Evolutionary conservation across 1,140 invertebrate genomes (phyloP).

Genomic region (Dermatophagoides farinae): DNA sequence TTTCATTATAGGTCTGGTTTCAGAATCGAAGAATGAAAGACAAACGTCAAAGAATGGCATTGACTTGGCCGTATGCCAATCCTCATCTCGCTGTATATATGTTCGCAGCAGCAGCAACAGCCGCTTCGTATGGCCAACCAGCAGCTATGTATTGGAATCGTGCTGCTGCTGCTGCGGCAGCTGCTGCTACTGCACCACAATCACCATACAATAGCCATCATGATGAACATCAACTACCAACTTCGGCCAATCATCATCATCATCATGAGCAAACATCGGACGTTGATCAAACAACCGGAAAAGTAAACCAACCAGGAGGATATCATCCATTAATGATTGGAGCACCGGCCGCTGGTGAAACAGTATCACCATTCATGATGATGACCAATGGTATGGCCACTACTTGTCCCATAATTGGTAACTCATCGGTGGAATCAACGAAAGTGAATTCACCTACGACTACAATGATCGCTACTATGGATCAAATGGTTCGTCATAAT

Average conservation of each 20-base stretch:
- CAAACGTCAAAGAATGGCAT: conserved; percentile 74
- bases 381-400: too few relatives aligned
- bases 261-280: not conserved
- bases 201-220: not conserved
- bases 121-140: conserved; percentile 29
- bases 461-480: too few relatives aligned
- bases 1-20: conserved; percentile 61
- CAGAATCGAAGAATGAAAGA: conserved; percentile 97
- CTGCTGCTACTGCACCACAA: conserved; percentile 9
- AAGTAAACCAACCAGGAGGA: not conserved
- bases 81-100: conserved; percentile 74
- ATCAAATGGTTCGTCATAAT: too few relatives aligned
- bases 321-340: not conserved
- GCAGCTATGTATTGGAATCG: conserved; percentile 18
- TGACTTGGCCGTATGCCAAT: conserved; percentile 85
- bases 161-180: conserved; percentile 15
- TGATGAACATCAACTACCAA: not conserved
- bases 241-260: not conserved
- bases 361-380: too few relatives aligned
- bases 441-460: too few relatives aligned
- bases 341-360: not conserved
- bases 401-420: too few relatives aligned
- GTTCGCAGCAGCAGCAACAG: conserved; percentile 50
- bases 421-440: too few relatives aligned
- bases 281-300: not conserved